Percentiles rank a stretch among this genome's conserved stretches.
These are phyloP conservation scores for Piprites chloris DNA, from an alignment of 2,113 vertebrate species.

Conservation along the genomic window DNA sequence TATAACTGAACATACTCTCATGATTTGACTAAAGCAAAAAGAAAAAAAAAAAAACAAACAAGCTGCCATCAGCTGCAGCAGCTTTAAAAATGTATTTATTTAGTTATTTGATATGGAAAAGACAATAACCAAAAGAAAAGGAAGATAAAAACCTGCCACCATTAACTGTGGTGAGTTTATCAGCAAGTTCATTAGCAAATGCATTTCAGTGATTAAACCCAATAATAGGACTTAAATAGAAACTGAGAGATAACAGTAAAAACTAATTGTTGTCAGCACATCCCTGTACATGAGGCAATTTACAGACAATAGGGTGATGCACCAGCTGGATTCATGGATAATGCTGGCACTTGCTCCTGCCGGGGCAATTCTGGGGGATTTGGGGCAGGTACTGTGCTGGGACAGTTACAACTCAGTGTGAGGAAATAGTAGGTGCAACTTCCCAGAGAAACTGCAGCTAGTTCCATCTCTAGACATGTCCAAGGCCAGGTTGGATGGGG, in stretches of 20 bases:
- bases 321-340: fast-evolving
- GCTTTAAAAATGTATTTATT: background rate
- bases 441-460: background rate
- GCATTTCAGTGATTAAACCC: background rate
- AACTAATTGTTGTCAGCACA: background rate
- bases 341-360: fast-evolving
- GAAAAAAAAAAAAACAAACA: background rate
- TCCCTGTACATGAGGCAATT: fast-evolving
- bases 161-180: background rate
- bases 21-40: background rate
- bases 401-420: background rate
- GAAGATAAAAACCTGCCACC: background rate
- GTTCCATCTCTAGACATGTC: background rate
- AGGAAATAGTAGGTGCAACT: fast-evolving
- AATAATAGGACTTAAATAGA: background rate
- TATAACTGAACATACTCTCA: background rate
- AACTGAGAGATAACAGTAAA: fast-evolving
- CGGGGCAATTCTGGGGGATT: background rate
- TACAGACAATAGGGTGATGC: fast-evolving
- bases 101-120: background rate
- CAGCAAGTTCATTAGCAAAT: slow-evolving; percentile 3
- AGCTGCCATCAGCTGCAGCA: background rate
- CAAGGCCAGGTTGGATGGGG: background rate
- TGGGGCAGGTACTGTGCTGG: background rate
- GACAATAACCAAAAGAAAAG: background rate